Evolutionary conservation across 2,888 invertebrate genomes (phyloP).

Genomic region (Mystacides longicornis): DNA sequence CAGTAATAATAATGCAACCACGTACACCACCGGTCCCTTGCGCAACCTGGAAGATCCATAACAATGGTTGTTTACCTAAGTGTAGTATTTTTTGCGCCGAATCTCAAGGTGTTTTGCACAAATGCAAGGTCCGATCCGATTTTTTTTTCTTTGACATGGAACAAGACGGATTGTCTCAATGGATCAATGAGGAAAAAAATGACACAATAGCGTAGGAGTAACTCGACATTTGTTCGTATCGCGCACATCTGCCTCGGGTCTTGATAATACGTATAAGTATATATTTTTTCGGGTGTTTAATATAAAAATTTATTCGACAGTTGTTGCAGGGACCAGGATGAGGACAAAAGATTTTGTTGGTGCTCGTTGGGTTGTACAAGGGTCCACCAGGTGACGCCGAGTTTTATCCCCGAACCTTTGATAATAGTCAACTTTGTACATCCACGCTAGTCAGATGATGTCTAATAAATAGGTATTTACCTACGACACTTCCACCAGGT

Average conservation of each 20-base stretch:
- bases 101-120: constrained; percentile 25
- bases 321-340: constrained; percentile 11
- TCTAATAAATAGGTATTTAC: background rate
- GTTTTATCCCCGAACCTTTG: background rate
- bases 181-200: constrained; percentile 6
- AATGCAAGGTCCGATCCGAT: constrained; percentile 24
- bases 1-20: too few relatives aligned
- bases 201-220: constrained; percentile 23
- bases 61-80: constrained; percentile 7
- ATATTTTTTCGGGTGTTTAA: constrained; percentile 20
- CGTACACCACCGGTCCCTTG: background rate
- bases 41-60: background rate
- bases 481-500: background rate
- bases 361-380: constrained; percentile 13
- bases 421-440: constrained; percentile 3
- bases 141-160: constrained; percentile 17
- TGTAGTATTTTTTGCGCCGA: constrained; percentile 6
- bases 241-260: constrained; percentile 24
- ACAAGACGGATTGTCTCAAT: constrained; percentile 9
- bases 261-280: too few relatives aligned
- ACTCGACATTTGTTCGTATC: constrained; percentile 18
- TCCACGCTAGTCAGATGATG: background rate
- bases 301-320: constrained; percentile 22
- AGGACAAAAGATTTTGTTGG: constrained; percentile 24
- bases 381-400: constrained; percentile 25